A percentile compares a stretch with the other conserved stretches of the same genome.
These are phyloP conservation scores for Aplidium turbinatum DNA, from an alignment of 23 tunicate genomes.

Conservation along the genomic window DNA sequence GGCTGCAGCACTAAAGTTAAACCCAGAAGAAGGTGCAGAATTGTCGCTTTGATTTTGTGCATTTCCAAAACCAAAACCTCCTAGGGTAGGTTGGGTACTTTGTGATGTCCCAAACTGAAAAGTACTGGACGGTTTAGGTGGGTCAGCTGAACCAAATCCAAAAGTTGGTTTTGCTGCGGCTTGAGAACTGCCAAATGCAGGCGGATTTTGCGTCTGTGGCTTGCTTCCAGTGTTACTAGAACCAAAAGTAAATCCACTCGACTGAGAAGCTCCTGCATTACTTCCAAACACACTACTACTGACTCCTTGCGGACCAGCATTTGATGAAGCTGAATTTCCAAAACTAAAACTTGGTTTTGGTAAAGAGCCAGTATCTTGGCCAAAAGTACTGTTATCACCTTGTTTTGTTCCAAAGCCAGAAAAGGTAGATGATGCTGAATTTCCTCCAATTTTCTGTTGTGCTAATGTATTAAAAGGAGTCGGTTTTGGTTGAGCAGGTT, in stretches of 20 bases:
- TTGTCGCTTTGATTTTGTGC: neutral
- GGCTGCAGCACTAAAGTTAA: constrained; percentile 4
- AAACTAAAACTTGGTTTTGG: neutral
- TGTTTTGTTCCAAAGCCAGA: no score
- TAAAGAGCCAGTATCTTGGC: neutral
- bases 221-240: neutral
- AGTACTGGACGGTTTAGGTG: neutral
- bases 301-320: neutral
- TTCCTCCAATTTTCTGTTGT: no score
- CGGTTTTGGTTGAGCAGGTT: no score
- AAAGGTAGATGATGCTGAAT: no score
- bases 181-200: constrained; percentile 1
- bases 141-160: constrained; percentile 21
- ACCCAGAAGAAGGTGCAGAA: constrained; percentile 30
- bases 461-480: no score
- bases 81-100: neutral
- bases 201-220: neutral
- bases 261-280: neutral
- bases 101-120: neutral
- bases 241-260: constrained; percentile 27
- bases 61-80: neutral
- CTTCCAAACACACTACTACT: constrained; percentile 19
- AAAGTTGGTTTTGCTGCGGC: constrained; percentile 16
- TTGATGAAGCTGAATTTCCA: constrained; percentile 1
- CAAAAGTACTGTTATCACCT: no score